Base-by-base conservation (phyloP, 2,113 vertebrate species). In the Andinoacara biseriatus region DNA sequence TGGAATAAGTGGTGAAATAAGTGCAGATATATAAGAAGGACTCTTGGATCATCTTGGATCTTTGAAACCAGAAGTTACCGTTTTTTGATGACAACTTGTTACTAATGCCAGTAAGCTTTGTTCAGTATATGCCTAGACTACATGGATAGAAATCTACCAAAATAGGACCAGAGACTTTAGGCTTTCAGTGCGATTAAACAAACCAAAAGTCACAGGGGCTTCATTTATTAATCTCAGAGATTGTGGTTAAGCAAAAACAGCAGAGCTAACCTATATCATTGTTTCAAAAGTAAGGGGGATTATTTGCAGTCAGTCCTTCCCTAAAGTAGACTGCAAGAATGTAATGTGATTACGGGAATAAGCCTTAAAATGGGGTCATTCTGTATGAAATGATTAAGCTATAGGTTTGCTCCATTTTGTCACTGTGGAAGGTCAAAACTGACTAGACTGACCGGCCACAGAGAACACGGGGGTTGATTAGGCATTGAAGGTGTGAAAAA, bases 391-490 rank as follows among this genome's bases (percentile, higher is more conserved):
- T 49, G 46, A 33, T 72, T 72, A 29, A 33, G 5, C 54, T n/a
- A 72, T n/a, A 72, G 15, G 15, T 72, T 72, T 72, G 26, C 46
- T 72, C 26, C 26, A 33, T 54, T 54, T 72, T 72, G 15, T 52
- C 14, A 18, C 18, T 52, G 43, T 5, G 20, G 26, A 72, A 54
- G 4, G 46, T n/a, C 26, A 33, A 72, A 72, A 62, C n/a, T 43
- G 67, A 52, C 43, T 18, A 52, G 10, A 74, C 46, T 31, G 75
- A 74, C 63, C 49, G 79, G 76, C 81, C 61, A 74, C 84, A 77
- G 46, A 67, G 31, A 76, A 69, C 69, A 81, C 46, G 5, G 14
- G 4, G 43, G 24, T 76, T 87, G 85, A 84, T 89, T 81, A 78
- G 74, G 57, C 33, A 40, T 29, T 74, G 63, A 87, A 74, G 26